Conservation (phyloP, 2,113 vertebrate genomes). For the Rhegmatorhina hoffmannsi region DNA sequence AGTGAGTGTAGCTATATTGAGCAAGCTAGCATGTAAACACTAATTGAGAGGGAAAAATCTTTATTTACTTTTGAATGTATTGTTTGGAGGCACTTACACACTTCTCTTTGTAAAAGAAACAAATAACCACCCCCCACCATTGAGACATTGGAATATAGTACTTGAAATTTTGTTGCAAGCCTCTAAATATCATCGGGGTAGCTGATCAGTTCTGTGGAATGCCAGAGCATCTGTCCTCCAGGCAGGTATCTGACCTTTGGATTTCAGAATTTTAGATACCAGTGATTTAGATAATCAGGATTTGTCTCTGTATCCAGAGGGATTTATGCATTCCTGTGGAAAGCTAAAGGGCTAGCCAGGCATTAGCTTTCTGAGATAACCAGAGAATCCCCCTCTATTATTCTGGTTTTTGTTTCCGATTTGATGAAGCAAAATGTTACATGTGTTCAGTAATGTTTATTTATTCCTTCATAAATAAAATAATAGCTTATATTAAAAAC, state of each 20-base stretch:
- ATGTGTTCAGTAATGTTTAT: not conserved
- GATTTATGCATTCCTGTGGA: not conserved
- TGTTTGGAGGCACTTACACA: not conserved
- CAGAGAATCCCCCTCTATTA: not conserved
- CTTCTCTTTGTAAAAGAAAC: not conserved
- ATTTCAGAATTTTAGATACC: not conserved
- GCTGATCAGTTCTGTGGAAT: not conserved
- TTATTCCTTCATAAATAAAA: not conserved
- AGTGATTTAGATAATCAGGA: not conserved
- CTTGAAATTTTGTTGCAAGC: not conserved
- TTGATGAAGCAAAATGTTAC: not conserved
- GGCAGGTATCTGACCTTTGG: not conserved
- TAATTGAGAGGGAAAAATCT: slow-evolving; percentile 48
- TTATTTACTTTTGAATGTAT: not conserved
- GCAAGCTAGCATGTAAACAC: not conserved
- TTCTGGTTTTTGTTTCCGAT: not conserved
- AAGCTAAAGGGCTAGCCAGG: not conserved
- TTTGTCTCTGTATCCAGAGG: not conserved
- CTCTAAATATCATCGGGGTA: not conserved
- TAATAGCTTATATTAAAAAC: not conserved
- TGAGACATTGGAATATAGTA: not conserved
- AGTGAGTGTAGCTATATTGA: not conserved
- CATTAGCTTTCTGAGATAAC: not conserved
- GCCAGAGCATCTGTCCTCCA: not conserved
- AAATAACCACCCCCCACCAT: rapidly evolving